These are phyloP conservation scores for Platalea minor DNA, from an alignment of 2,797 vertebrate genomes.

Conservation along the genomic window DNA sequence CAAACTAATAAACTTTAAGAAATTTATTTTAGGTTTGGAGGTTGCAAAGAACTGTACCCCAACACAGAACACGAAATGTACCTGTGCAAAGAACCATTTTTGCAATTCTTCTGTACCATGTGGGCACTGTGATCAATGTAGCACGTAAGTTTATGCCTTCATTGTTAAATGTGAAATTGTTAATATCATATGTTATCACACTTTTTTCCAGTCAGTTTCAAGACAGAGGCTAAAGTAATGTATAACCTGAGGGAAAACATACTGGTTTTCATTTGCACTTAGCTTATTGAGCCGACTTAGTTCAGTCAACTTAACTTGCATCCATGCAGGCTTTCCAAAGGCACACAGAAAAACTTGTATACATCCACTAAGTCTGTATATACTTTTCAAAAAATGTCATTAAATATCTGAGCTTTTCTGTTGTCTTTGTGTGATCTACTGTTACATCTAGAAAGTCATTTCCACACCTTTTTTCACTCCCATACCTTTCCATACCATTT, in stretches of 20 bases:
- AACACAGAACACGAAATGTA: not conserved
- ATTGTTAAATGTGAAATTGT: not conserved
- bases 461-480: not conserved
- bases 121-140: not conserved
- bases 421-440: not conserved
- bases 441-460: not conserved
- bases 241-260: not conserved
- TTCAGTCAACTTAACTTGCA: not conserved
- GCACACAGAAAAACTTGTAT: not conserved
- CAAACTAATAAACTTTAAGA: not conserved
- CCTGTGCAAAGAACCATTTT: conserved; percentile 28
- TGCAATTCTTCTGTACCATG: not conserved
- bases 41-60: conserved; percentile 32
- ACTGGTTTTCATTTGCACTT: not conserved
- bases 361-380: not conserved
- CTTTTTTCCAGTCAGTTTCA: not conserved
- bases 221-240: not conserved
- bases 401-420: not conserved
- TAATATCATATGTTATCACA: not conserved
- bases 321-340: not conserved
- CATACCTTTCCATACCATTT: not conserved
- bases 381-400: not conserved
- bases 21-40: conserved; percentile 45
- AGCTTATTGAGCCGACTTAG: not conserved
- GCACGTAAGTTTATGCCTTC: conserved; percentile 34